phyloP scores from a whole-genome alignment of 2,113 vertebrate genomes.

The Hiodon alosoides region DNA sequence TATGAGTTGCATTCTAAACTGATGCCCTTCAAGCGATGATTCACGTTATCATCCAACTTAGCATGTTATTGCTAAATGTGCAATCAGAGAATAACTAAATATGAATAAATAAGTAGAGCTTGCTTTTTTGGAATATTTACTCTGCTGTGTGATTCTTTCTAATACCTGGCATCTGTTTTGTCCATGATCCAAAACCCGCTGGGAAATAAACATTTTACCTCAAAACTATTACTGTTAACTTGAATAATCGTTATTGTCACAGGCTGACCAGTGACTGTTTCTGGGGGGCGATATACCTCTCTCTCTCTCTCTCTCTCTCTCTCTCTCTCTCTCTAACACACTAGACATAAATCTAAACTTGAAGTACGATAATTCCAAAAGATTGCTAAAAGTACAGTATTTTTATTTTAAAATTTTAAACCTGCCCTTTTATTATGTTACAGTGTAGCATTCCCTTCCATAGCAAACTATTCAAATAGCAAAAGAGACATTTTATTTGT shows the following conservation, averaged over 20 bases:
- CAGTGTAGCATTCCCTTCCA: constrained; percentile 37
- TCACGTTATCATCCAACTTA: constrained; percentile 39
- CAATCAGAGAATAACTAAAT: constrained; percentile 15
- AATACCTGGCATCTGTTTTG: no score
- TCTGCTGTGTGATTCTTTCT: no score
- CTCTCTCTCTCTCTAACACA: background rate
- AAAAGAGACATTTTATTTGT: constrained; percentile 45
- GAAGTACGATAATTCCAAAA: constrained; percentile 48
- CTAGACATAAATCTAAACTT: constrained; percentile 39
- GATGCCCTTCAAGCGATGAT: background rate
- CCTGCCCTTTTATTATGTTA: constrained; percentile 19
- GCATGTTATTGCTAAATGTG: constrained; percentile 64
- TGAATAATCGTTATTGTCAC: constrained; percentile 42
- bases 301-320: no score
- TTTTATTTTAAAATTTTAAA: constrained; percentile 21
- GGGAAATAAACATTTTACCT: constrained; percentile 9
- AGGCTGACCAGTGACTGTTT: constrained; percentile 21
- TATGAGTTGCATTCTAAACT: background rate
- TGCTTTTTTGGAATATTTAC: no score
- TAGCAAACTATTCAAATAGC: constrained; percentile 34
- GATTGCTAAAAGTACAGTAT: constrained; percentile 23
- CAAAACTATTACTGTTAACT: constrained; percentile 21
- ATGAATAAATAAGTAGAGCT: background rate
- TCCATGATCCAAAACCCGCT: no score
- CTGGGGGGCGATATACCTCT: no score